phyloP scores from a whole-genome alignment of 2,113 vertebrate species.

The Struthio camelus region DNA sequence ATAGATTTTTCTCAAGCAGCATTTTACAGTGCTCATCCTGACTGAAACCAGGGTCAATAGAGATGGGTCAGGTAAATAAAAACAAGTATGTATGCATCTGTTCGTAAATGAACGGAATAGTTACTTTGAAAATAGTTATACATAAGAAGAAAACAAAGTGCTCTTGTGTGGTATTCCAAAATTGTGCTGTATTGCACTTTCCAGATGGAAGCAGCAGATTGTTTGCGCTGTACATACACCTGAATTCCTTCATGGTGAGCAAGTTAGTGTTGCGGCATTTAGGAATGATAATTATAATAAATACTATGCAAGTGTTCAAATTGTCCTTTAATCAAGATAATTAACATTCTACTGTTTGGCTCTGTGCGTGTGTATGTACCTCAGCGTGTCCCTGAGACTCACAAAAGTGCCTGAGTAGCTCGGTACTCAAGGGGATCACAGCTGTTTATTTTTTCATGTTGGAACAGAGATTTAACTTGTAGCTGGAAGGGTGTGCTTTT shows the following conservation, averaged over 20 bases:
- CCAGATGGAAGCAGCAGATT: neutral
- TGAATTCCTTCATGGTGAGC: neutral
- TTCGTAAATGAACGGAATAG: neutral
- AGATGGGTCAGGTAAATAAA: neutral
- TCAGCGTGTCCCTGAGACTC: neutral
- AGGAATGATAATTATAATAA: neutral
- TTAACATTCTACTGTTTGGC: neutral
- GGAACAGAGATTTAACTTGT: neutral
- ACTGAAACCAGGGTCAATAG: neutral
- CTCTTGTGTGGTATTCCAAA: neutral
- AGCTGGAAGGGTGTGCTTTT: neutral
- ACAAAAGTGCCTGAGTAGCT: neutral
- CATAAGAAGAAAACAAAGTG: neutral
- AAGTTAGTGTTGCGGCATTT: neutral
- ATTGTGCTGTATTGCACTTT: neutral
- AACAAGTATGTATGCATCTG: neutral
- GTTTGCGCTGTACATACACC: fast-evolving
- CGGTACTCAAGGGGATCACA: fast-evolving
- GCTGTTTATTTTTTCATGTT: neutral
- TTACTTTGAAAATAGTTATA: neutral
- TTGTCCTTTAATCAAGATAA: neutral
- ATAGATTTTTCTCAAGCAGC: neutral
- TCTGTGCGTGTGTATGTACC: neutral
- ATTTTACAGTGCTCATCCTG: neutral
- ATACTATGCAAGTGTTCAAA: neutral